Percentiles rank a stretch among this genome's conserved stretches.
Evolutionary conservation across 2,113 vertebrate species (phyloP).

Genomic region (Dromaius novaehollandiae): DNA sequence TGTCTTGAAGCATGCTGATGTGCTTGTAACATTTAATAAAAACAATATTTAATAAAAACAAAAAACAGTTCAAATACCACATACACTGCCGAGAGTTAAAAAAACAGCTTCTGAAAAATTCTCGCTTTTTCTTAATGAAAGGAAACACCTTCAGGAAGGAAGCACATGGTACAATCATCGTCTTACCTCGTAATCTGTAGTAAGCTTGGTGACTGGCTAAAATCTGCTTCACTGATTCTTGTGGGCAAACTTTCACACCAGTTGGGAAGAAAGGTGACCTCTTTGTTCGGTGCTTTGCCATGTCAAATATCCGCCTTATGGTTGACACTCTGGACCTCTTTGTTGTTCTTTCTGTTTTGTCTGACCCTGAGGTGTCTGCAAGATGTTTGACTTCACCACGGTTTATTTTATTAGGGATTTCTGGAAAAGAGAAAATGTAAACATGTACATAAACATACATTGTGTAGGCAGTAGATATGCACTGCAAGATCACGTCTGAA

Average conservation of each 20-base stretch:
- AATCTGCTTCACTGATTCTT: slow-evolving; percentile 86
- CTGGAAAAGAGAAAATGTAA: slow-evolving; percentile 60
- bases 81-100: not conserved
- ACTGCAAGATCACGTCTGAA: not conserved
- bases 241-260: slow-evolving; percentile 88
- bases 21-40: not conserved
- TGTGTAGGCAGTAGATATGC: not conserved
- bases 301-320: slow-evolving; percentile 75
- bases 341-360: slow-evolving; percentile 69
- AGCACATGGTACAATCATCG: not conserved
- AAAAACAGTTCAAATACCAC: not conserved
- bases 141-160: not conserved
- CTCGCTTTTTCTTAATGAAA: not conserved
- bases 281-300: slow-evolving; percentile 78
- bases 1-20: not conserved
- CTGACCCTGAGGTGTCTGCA: slow-evolving; percentile 51
- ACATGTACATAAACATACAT: not conserved
- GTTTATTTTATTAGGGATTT: slow-evolving; percentile 52
- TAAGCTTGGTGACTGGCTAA: slow-evolving; percentile 88
- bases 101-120: not conserved
- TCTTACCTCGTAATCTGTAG: slow-evolving; percentile 90
- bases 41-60: not conserved
- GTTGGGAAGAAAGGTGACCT: slow-evolving; percentile 84
- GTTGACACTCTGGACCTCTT: slow-evolving; percentile 71
- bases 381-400: slow-evolving; percentile 73